Percentiles rank a stretch among this genome's conserved stretches.
Evolutionary conservation across 2,888 invertebrate genomes (phyloP).

Genomic region (Spodoptera littoralis): DNA sequence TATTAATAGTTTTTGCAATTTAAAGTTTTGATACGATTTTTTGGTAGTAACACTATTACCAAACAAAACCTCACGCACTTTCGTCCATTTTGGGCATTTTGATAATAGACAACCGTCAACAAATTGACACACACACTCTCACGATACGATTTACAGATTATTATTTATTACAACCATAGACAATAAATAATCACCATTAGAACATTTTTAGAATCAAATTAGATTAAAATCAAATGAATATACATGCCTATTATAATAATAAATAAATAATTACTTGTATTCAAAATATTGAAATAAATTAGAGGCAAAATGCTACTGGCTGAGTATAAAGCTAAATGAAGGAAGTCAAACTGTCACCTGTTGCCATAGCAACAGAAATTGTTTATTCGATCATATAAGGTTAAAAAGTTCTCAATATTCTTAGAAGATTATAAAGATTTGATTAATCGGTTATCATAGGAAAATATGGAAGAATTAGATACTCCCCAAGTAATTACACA

Average conservation of each 20-base stretch:
- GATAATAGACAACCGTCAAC: too few relatives aligned
- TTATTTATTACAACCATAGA: too few relatives aligned
- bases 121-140: too few relatives aligned
- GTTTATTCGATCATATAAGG: slow-evolving; percentile 63
- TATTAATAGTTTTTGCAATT: neutral
- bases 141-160: too few relatives aligned
- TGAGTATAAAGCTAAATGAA: neutral
- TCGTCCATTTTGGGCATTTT: too few relatives aligned
- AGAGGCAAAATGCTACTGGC: neutral
- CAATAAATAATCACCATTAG: too few relatives aligned
- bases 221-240: too few relatives aligned
- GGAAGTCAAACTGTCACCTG: slow-evolving; percentile 29
- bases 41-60: neutral
- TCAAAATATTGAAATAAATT: slow-evolving; percentile 1
- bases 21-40: neutral
- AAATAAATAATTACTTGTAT: too few relatives aligned
- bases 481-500: slow-evolving; percentile 97
- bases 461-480: slow-evolving; percentile 81
- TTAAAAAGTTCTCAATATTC: slow-evolving; percentile 43
- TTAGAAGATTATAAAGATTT: neutral
- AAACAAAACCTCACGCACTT: slow-evolving; percentile 9
- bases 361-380: slow-evolving; percentile 70
- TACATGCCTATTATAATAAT: too few relatives aligned
- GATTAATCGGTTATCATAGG: neutral
- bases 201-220: too few relatives aligned